Conservation (phyloP, 2,888 invertebrate genomes). For the Perdita meconis region DNA sequence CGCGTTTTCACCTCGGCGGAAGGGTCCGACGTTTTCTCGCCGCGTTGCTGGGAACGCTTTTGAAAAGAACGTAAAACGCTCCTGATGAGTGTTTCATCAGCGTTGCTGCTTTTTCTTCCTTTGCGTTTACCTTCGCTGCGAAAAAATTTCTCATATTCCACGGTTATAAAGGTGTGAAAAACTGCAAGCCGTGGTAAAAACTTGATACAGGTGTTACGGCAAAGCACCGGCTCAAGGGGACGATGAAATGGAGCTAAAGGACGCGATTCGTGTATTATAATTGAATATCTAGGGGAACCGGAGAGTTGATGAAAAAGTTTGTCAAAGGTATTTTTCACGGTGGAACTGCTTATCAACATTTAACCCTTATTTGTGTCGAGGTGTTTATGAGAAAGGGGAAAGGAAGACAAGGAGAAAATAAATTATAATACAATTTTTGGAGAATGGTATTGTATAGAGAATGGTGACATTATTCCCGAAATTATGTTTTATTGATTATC, state of each 20-base stretch:
- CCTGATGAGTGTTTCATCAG: slow-evolving; percentile 1
- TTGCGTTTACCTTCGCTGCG: not conserved
- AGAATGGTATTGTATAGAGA: no score
- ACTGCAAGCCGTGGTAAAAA: not conserved
- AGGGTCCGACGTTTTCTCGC: not conserved
- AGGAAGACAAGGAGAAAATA: no score
- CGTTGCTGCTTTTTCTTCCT: not conserved
- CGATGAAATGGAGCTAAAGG: not conserved
- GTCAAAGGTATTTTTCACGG: no score
- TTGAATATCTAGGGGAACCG: not conserved
- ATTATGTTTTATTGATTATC: no score
- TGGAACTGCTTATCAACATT: no score
- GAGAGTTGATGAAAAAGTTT: no score
- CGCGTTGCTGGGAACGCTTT: not conserved
- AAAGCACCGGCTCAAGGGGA: not conserved
- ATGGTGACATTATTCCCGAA: no score
- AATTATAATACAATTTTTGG: no score
- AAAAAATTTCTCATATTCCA: not conserved
- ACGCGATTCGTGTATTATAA: not conserved
- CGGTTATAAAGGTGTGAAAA: not conserved
- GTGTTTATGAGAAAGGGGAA: no score
- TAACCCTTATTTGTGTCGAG: no score
- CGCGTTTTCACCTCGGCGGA: not conserved
- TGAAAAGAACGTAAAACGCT: slow-evolving; percentile 10
- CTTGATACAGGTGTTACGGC: not conserved